Evolutionary conservation across 2,888 invertebrate genomes (phyloP), one percentile per base, ranked within the genome.

Genomic region (Limnephilus marmoratus): DNA sequence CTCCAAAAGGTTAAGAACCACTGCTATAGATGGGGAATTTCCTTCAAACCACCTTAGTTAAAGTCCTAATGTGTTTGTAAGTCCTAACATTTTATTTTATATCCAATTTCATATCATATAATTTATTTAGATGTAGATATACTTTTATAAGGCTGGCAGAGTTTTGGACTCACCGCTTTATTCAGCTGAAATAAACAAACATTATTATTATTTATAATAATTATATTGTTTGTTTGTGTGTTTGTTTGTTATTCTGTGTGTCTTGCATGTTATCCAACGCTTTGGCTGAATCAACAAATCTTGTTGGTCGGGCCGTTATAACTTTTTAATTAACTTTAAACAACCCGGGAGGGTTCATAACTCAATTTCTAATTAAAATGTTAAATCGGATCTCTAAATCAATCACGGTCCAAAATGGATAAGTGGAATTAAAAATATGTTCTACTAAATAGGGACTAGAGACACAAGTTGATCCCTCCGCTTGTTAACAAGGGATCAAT

Each of bases 361-460:
- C 24, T 82, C 34, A 85, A 85, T 86, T 86, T 86, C 13, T n/a
- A 86, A 41, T 53, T 86, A 4, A 45, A 86, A 53, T 31, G 86
- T 86, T 86, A n/a, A 86, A 86, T 86, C 49, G 41, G 53, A 45
- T 86, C 45, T 86, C 45, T 7, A 86, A 86, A 86, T 86, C 49
- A 86, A 86, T 86, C 86, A 86, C 49, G 29, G 13, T 45, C 1
- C 41, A 24, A n/a, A 86, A 86, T 86, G 86, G 24, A 86, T 86
- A 29, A 49, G 29, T n/a, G 68, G 24, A n/a, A 24, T 24, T 68
- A 24, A 68, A 68, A 68, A 68, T 68, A 68, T 53, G 4, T 53
- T 68, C 7, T 68, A 68, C 68, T 68, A 24, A 24, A 1, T 24
- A 24, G 68, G 24, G 18, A 5, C 24, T 68, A 18, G 24, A 68